Conservation (phyloP, 1,140 invertebrate species). For the Gerris buenoi region DNA sequence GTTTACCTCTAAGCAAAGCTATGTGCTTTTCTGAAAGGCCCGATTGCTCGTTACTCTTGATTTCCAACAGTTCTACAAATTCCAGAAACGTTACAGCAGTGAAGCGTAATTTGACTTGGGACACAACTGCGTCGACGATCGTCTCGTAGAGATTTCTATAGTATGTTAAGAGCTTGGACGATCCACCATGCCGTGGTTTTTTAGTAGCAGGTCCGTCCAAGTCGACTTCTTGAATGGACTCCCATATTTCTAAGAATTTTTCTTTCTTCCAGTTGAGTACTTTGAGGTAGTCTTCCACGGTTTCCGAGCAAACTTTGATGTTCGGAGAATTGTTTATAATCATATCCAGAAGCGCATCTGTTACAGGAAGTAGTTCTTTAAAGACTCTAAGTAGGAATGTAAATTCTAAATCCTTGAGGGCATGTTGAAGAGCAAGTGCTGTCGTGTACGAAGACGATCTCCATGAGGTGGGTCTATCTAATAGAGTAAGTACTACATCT, state of each 20-base stretch:
- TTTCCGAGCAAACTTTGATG: neutral
- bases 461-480: neutral
- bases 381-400: neutral
- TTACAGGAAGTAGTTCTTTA: neutral
- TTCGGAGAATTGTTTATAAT: neutral
- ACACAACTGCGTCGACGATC: neutral
- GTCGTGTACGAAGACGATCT: neutral
- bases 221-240: neutral
- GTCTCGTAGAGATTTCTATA: neutral
- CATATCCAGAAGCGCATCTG: neutral
- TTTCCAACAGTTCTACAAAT: neutral
- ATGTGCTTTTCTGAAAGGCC: neutral
- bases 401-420: neutral
- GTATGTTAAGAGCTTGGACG: neutral
- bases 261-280: neutral
- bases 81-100: neutral
- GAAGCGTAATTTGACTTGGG: neutral
- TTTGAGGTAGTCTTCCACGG: neutral
- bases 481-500: neutral
- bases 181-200: neutral
- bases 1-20: neutral
- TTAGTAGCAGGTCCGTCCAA: neutral
- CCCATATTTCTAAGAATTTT: neutral
- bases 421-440: neutral
- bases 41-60: neutral